These are phyloP conservation scores for Emydoidea blandingii DNA, from an alignment of 2,797 vertebrate species.

Conservation along the genomic window DNA sequence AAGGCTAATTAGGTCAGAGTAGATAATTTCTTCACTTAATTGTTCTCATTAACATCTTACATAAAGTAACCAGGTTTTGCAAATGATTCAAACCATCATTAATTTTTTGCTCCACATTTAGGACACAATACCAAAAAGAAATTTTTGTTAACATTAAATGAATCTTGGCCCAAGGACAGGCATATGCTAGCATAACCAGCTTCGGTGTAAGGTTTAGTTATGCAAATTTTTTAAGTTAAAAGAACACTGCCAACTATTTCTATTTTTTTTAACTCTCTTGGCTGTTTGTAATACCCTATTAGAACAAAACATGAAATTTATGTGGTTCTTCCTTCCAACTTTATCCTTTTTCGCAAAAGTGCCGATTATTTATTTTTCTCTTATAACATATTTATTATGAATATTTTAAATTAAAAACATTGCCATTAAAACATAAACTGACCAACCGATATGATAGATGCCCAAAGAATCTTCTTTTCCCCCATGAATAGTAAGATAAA, in stretches of 20 bases:
- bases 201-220: conserved; percentile 12
- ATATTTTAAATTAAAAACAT: conserved; percentile 24
- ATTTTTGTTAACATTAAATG: not conserved
- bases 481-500: not conserved
- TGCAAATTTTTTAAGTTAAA: not conserved
- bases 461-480: not conserved
- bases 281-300: not conserved
- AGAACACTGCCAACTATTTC: not conserved
- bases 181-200: not conserved
- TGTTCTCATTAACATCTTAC: not conserved
- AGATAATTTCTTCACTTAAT: not conserved
- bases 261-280: not conserved
- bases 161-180: not conserved
- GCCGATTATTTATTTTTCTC: not conserved
- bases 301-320: not conserved
- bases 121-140: not conserved
- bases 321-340: not conserved
- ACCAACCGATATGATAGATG: not conserved
- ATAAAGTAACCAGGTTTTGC: not conserved
- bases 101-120: not conserved
- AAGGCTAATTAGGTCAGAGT: not conserved
- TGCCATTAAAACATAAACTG: not conserved
- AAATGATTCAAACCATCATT: not conserved
- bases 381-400: not conserved
- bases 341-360: not conserved